These are phyloP conservation scores for Papilio machaon DNA, from an alignment of 1,140 invertebrate species.

Conservation along the genomic window DNA sequence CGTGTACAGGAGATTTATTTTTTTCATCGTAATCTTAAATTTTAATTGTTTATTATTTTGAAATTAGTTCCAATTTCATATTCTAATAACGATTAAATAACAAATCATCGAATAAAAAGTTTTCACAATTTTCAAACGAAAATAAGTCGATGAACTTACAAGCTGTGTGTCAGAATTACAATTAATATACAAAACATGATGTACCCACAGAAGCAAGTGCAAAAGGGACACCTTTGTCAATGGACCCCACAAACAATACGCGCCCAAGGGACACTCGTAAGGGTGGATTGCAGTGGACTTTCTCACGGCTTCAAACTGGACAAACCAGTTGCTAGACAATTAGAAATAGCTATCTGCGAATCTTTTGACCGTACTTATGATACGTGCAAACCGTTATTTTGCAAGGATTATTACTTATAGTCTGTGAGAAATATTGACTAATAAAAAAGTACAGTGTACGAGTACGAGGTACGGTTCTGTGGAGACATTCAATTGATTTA, in stretches of 20 bases:
- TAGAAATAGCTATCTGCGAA: conserved; percentile 58
- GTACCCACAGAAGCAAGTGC: conserved; percentile 44
- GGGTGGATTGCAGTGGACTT: conserved; percentile 19
- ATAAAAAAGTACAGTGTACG: neutral
- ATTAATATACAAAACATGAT: conserved; percentile 11
- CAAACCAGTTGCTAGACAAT: conserved; percentile 64
- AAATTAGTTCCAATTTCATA: too few species aligned
- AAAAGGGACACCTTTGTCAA: conserved; percentile 36
- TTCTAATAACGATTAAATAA: too few species aligned
- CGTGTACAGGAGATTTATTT: too few species aligned
- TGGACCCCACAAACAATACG: conserved; percentile 7
- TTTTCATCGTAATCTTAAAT: too few species aligned
- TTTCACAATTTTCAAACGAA: neutral
- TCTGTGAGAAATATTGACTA: conserved; percentile 21
- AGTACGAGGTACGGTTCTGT: neutral
- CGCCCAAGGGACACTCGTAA: conserved; percentile 8
- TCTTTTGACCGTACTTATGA: conserved; percentile 53
- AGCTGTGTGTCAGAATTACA: conserved; percentile 38
- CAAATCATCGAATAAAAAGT: too few species aligned
- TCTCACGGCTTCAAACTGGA: conserved; percentile 66
- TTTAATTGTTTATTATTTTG: too few species aligned
- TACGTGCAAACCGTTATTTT: conserved; percentile 61
- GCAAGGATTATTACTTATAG: conserved; percentile 50
- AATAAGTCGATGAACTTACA: neutral
- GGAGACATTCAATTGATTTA: neutral